Evolutionary conservation across 2,797 vertebrate genomes (phyloP).

Genomic region (Zenarchopterus dispar): DNA sequence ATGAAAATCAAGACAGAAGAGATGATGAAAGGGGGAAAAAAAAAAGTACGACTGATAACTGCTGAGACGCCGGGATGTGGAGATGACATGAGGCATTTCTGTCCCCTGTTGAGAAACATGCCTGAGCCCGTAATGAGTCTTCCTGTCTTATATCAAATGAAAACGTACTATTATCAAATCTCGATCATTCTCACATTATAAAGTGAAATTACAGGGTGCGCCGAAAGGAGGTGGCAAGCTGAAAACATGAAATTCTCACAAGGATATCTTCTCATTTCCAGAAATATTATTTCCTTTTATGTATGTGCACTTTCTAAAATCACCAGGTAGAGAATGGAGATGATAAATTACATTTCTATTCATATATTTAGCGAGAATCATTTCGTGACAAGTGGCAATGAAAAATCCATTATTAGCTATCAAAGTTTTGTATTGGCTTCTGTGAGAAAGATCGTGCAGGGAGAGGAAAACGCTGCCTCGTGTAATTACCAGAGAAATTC

Average conservation of each 20-base stretch:
- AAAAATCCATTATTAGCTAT: conserved; percentile 54
- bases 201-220: conserved; percentile 67
- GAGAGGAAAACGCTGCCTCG: conserved; percentile 53
- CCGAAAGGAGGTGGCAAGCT: conserved; percentile 16
- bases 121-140: conserved; percentile 68
- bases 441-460: conserved; percentile 33
- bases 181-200: conserved; percentile 69
- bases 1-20: conserved; percentile 57
- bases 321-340: conserved; percentile 6
- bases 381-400: conserved; percentile 22
- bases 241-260: conserved; percentile 46
- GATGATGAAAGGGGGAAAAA: conserved; percentile 63
- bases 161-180: conserved; percentile 69
- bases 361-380: conserved; percentile 34
- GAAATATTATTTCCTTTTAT: conserved; percentile 44
- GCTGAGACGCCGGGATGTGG: conserved; percentile 46
- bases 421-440: conserved; percentile 54
- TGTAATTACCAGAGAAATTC: conserved; percentile 65
- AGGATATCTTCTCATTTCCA: conserved; percentile 55
- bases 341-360: conserved; percentile 56
- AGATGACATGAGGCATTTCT: conserved; percentile 53
- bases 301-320: conserved; percentile 34
- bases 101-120: conserved; percentile 53
- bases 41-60: conserved; percentile 66
- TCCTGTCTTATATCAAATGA: conserved; percentile 63